These are phyloP conservation scores for Diceros bicornis DNA, from an alignment of 2,797 vertebrate genomes.

Conservation along the genomic window DNA sequence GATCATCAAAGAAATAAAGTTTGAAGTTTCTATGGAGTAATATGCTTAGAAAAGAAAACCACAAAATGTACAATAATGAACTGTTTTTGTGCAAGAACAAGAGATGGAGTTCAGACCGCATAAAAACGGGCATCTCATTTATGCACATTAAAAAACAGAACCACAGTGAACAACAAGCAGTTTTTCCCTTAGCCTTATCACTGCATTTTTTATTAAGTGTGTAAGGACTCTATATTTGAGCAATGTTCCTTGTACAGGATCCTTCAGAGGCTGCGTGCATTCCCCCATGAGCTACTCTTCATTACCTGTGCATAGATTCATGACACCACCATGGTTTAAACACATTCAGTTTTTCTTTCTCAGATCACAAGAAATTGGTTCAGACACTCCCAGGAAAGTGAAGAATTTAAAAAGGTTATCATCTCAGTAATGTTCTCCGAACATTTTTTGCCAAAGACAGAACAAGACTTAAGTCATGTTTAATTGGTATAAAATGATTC, in stretches of 20 bases:
- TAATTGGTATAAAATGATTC: background rate
- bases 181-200: rapidly evolving
- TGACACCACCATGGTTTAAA: rapidly evolving
- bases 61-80: background rate
- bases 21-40: background rate
- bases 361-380: background rate
- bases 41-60: background rate
- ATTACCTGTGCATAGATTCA: background rate
- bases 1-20: background rate
- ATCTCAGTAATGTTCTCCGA: background rate
- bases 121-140: rapidly evolving
- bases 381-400: background rate
- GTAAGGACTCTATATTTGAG: background rate
- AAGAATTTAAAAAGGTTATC: background rate
- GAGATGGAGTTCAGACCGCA: background rate
- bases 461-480: background rate
- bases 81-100: background rate
- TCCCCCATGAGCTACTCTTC: background rate
- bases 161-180: rapidly evolving
- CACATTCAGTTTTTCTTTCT: background rate
- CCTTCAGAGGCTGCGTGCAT: rapidly evolving
- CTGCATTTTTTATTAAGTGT: rapidly evolving
- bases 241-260: background rate
- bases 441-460: background rate
- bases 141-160: rapidly evolving